Evolutionary conservation across 2,113 vertebrate species (phyloP).

Genomic region (Cygnus atratus): DNA sequence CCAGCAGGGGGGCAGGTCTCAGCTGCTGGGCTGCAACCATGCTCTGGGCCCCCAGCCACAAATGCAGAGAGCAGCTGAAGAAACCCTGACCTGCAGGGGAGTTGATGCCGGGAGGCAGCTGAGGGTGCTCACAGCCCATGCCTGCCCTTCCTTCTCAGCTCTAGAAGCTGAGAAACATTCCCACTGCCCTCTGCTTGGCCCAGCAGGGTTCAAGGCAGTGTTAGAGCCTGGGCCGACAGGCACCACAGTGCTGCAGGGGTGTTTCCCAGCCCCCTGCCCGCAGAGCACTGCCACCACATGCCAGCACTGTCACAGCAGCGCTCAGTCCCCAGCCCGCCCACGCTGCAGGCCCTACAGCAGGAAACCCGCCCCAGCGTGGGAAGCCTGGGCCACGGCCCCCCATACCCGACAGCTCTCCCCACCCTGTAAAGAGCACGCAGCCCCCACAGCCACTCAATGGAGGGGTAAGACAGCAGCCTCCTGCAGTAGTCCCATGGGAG

Average conservation of each 20-base stretch:
- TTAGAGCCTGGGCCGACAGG: accelerated
- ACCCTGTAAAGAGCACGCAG: not conserved
- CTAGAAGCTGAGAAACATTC: not conserved
- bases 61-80: not conserved
- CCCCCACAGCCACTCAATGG: not conserved
- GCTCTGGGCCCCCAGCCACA: not conserved
- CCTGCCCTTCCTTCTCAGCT: not conserved
- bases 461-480: not conserved
- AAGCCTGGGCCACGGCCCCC: not conserved
- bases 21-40: not conserved
- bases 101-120: not conserved
- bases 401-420: not conserved
- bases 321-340: not conserved
- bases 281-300: not conserved
- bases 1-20: not conserved
- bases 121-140: accelerated
- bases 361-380: not conserved
- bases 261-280: not conserved
- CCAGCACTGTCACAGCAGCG: not conserved
- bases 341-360: accelerated
- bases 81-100: not conserved
- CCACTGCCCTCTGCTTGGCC: accelerated
- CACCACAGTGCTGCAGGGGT: not conserved
- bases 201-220: not conserved
- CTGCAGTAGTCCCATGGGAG: accelerated